Percentiles rank a stretch among this genome's conserved stretches.
These are phyloP conservation scores for Drosophila nannoptera DNA, from an alignment of 1,140 invertebrate genomes.

Conservation along the genomic window DNA sequence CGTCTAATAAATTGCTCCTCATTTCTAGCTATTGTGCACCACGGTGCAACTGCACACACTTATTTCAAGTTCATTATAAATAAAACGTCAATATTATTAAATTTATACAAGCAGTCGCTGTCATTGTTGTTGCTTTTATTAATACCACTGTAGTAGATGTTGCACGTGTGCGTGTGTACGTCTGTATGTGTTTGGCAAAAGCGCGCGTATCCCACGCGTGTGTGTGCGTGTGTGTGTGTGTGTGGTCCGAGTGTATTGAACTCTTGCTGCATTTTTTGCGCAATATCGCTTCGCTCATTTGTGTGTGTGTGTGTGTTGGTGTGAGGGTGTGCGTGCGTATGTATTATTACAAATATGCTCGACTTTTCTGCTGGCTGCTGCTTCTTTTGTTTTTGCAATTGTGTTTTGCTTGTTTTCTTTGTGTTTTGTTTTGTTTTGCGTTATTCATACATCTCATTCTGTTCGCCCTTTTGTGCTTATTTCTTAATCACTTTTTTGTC, in stretches of 20 bases:
- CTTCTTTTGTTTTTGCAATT: conserved; percentile 57
- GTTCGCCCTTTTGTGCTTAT: conserved; percentile 13
- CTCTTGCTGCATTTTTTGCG: conserved; percentile 74
- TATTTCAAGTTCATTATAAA: conserved; percentile 75
- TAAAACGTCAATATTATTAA: conserved; percentile 76
- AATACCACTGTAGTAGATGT: conserved; percentile 9
- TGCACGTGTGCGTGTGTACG: conserved; percentile 7
- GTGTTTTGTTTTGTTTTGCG: conserved; percentile 31
- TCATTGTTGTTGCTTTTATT: conserved; percentile 21
- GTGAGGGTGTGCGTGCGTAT: conserved; percentile 9
- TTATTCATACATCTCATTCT: conserved; percentile 3
- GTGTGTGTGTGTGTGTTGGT: conserved; percentile 3
- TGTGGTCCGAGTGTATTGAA: conserved; percentile 64
- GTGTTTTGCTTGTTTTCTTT: conserved; percentile 30
- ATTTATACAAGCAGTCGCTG: conserved; percentile 61
- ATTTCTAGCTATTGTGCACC: conserved; percentile 23
- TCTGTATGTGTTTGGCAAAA: conserved; percentile 9
- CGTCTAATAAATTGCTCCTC: background rate
- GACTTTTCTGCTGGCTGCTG: conserved; percentile 30
- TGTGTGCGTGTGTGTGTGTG: conserved; percentile 35
- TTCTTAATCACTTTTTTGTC: conserved; percentile 6
- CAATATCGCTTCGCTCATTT: conserved; percentile 49
- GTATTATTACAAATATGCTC: conserved; percentile 37
- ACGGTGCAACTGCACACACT: conserved; percentile 44
- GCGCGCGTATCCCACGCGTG: conserved; percentile 42